A percentile compares a stretch with the other conserved stretches of the same genome.
Conservation (phyloP, 2,797 vertebrate species). For the Heteromormyrus szaboi region DNA sequence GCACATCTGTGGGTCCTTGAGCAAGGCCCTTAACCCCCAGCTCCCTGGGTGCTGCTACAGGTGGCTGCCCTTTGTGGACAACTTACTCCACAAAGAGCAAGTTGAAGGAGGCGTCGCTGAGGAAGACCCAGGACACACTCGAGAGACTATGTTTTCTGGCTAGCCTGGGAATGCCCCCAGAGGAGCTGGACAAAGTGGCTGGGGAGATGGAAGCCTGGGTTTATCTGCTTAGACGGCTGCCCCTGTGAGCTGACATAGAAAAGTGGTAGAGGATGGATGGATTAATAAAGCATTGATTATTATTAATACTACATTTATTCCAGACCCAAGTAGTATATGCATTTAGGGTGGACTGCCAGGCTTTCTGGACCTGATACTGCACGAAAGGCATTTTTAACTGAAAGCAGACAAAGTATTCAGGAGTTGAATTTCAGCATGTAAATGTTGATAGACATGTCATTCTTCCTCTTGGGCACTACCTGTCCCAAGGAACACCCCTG, state of each 20-base stretch:
- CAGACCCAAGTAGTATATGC: not conserved
- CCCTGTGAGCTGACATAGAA: no score
- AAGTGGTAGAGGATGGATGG: no score
- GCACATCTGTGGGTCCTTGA: not conserved
- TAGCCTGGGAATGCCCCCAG: no score
- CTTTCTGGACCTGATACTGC: not conserved
- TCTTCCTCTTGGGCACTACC: not conserved
- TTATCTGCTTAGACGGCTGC: no score
- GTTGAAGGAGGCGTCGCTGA: not conserved
- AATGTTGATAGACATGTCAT: not conserved
- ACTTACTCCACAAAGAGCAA: not conserved
- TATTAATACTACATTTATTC: not conserved
- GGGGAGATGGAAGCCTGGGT: no score
- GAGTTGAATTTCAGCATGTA: not conserved
- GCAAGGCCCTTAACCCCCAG: no score
- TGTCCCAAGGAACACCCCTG: fast-evolving
- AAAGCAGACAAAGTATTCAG: not conserved
- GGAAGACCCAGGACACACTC: not conserved
- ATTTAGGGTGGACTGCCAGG: not conserved
- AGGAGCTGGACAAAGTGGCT: no score
- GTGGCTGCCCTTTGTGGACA: no score
- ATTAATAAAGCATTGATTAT: not conserved
- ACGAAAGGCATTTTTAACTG: not conserved
- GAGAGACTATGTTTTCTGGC: not conserved
- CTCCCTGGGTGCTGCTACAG: no score